These are phyloP conservation scores for Loris lydekkerianus DNA, from an alignment of 2,797 vertebrate genomes.

Conservation along the genomic window DNA sequence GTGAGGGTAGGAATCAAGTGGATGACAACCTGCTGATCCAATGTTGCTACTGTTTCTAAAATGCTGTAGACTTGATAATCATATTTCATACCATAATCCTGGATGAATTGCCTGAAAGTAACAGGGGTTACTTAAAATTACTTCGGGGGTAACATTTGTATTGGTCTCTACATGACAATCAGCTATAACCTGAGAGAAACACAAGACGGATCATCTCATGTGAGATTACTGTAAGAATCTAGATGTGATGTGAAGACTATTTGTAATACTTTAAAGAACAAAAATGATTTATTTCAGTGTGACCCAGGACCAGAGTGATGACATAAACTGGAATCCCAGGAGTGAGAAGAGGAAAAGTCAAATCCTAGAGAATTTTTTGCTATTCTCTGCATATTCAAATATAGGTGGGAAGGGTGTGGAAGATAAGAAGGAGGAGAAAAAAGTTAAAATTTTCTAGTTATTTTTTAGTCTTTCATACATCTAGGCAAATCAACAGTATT, in stretches of 20 bases:
- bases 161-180: background rate
- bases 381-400: background rate
- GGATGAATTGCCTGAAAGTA: slow-evolving; percentile 93
- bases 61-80: slow-evolving; percentile 93
- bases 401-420: background rate
- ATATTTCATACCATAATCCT: slow-evolving; percentile 93
- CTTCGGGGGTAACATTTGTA: background rate
- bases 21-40: slow-evolving; percentile 91
- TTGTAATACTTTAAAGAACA: background rate
- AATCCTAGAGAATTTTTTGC: background rate
- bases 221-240: background rate
- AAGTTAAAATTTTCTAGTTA: background rate
- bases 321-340: background rate
- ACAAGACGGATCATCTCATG: background rate
- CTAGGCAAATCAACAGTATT: background rate
- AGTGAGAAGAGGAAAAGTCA: no score
- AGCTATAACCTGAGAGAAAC: background rate
- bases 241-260: background rate
- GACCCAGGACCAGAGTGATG: background rate
- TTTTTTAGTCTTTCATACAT: background rate
- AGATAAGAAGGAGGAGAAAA: background rate
- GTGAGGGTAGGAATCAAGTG: slow-evolving; percentile 93
- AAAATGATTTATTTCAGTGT: slow-evolving; percentile 19
- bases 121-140: slow-evolving; percentile 69
- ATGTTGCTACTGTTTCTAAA: slow-evolving; percentile 92